Percentiles rank a stretch among this genome's conserved stretches.
Conservation (phyloP, 2,797 vertebrate genomes). For the Sebastes miniatus region DNA sequence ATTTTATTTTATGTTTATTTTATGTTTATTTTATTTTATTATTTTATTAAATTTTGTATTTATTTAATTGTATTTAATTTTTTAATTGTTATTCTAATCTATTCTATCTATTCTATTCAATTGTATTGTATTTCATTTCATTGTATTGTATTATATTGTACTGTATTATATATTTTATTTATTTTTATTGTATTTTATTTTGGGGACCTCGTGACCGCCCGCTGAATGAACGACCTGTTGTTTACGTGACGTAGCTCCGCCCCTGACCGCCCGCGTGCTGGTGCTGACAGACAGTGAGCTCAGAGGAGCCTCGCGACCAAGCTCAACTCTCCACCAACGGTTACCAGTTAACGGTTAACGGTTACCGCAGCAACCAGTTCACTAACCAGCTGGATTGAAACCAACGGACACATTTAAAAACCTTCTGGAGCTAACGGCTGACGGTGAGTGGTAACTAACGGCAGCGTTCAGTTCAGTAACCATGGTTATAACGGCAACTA, state of each 20-base stretch:
- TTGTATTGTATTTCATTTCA: neutral
- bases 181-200: neutral
- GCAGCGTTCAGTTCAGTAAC: no score
- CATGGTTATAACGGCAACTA: no score
- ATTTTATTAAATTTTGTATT: no score
- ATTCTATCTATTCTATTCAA: neutral
- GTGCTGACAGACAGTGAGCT: conserved; percentile 21
- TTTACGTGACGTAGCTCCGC: conserved; percentile 53
- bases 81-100: neutral
- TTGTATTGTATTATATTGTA: no score
- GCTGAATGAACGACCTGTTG: neutral
- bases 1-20: no score
- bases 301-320: conserved; percentile 23
- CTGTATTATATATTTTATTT: no score
- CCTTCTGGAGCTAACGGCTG: neutral
- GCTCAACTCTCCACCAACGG: neutral
- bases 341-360: neutral
- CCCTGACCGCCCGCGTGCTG: conserved; percentile 46
- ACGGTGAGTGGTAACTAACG: conserved; percentile 26
- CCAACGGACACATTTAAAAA: neutral
- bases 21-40: no score
- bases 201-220: conserved; percentile 12
- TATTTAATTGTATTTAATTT: neutral
- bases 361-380: neutral
- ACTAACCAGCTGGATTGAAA: neutral